phyloP scores from a whole-genome alignment of 30 jellyfish, hydroid and myxozoan genomes.

The Cassiopea andromeda region DNA sequence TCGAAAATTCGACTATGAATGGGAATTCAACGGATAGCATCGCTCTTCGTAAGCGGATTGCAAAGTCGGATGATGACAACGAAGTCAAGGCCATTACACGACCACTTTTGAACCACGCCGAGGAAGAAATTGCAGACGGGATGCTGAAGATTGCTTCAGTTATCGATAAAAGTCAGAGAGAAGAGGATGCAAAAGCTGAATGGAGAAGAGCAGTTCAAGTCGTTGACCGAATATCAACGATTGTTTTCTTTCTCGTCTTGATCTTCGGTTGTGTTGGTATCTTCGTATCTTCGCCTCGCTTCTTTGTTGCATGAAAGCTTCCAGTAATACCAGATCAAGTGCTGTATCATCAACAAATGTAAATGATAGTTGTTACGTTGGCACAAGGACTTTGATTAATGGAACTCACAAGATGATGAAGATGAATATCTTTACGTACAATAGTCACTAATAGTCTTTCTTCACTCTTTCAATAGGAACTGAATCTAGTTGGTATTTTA shows the following conservation, averaged over 20 bases:
- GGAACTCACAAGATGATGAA: no score
- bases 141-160: constrained; percentile 49
- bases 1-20: constrained; percentile 45
- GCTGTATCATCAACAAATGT: not conserved
- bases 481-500: no score
- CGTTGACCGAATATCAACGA: constrained; percentile 57
- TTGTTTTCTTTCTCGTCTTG: constrained; percentile 40
- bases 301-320: constrained; percentile 27
- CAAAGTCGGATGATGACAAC: not conserved
- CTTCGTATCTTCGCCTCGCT: constrained; percentile 50
- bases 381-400: not conserved
- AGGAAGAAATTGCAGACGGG: constrained; percentile 61
- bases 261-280: constrained; percentile 48
- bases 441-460: no score
- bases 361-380: not conserved
- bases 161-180: constrained; percentile 36
- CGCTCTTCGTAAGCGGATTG: constrained; percentile 10
- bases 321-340: not conserved
- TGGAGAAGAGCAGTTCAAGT: constrained; percentile 78
- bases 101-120: constrained; percentile 20
- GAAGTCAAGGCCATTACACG: constrained; percentile 14
- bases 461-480: no score
- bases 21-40: constrained; percentile 25
- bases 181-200: constrained; percentile 65
- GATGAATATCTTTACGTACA: no score